Evolutionary conservation across 2,113 vertebrate species (phyloP).

Genomic region (Antechinus stuartii): DNA sequence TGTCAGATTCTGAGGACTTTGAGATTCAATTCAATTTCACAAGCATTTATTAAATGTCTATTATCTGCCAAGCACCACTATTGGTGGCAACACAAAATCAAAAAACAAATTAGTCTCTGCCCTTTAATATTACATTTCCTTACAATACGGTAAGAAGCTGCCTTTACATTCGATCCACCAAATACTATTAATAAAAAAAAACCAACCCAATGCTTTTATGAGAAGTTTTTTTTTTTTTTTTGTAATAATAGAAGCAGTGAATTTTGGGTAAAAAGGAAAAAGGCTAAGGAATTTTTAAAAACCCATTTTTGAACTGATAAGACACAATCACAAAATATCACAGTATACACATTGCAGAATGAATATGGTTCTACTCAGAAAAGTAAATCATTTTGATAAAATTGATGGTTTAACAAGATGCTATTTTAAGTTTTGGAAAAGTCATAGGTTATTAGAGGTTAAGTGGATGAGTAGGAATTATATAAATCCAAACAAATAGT

Average conservation of each 20-base stretch:
- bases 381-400: neutral
- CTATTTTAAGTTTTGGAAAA: neutral
- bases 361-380: neutral
- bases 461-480: slow-evolving; percentile 48
- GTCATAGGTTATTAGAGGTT: slow-evolving; percentile 11
- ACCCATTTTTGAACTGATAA: slow-evolving; percentile 27
- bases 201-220: neutral
- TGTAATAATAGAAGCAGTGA: neutral
- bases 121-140: neutral
- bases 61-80: neutral
- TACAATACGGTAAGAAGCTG: neutral
- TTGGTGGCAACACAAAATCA: neutral
- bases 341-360: neutral
- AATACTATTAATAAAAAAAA: neutral
- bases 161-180: neutral
- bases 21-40: neutral
- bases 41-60: neutral
- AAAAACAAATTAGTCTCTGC: neutral
- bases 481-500: neutral
- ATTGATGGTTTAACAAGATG: neutral
- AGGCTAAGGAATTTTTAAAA: slow-evolving; percentile 36
- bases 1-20: neutral
- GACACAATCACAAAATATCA: slow-evolving; percentile 12
- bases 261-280: slow-evolving; percentile 6
- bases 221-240: slow-evolving; percentile 6